These are phyloP conservation scores for Pangasius djambal DNA, from an alignment of 2,797 vertebrate species.

Conservation along the genomic window DNA sequence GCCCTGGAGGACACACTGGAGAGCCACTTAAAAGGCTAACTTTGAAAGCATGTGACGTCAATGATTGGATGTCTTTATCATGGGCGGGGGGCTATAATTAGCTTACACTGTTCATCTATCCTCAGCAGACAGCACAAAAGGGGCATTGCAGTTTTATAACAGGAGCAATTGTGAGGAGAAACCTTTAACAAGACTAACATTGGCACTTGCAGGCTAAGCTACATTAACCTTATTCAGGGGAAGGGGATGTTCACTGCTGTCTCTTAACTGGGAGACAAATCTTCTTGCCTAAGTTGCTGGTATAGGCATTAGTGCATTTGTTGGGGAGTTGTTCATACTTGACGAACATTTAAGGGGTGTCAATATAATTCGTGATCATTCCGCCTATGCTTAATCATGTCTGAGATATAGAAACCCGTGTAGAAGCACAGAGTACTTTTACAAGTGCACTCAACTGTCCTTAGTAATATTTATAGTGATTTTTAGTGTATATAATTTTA, in stretches of 20 bases:
- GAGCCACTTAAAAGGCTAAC: slow-evolving; percentile 34
- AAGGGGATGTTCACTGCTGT: background rate
- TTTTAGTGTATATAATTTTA: background rate
- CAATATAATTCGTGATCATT: background rate
- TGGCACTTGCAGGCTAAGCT: background rate
- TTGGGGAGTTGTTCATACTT: background rate
- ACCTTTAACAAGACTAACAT: background rate
- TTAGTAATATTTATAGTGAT: background rate
- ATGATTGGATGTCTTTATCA: slow-evolving; percentile 30
- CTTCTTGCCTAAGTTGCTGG: background rate
- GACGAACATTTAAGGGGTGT: background rate
- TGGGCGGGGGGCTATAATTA: slow-evolving; percentile 28
- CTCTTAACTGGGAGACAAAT: background rate
- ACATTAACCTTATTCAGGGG: slow-evolving; percentile 3
- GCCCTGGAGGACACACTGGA: slow-evolving; percentile 22
- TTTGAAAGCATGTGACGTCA: slow-evolving; percentile 36
- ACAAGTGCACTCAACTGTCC: background rate
- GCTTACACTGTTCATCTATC: slow-evolving; percentile 24
- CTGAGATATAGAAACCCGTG: background rate
- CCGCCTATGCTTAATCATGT: background rate
- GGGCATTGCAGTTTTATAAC: background rate
- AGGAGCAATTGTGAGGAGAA: background rate
- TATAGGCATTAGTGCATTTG: background rate
- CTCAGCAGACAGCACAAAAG: background rate
- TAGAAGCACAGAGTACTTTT: background rate